These are phyloP conservation scores for Vannuccia rotundouncinata DNA, from an alignment of 2,888 invertebrate genomes.

Conservation along the genomic window DNA sequence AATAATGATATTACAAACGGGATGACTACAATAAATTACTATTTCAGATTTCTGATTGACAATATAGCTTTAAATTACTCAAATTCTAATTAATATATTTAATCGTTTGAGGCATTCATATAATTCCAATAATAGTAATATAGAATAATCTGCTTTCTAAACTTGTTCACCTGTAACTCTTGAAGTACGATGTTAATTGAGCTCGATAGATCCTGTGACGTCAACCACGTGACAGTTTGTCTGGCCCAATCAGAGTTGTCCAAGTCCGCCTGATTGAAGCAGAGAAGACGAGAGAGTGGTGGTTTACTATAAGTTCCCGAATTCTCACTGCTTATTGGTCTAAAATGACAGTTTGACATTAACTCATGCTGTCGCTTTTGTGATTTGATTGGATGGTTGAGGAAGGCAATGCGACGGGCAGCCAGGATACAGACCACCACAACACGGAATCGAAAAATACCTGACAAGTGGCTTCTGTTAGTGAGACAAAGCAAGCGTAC, in stretches of 20 bases:
- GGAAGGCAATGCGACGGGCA: neutral
- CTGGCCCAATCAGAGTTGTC: neutral
- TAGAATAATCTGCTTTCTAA: too few relatives aligned
- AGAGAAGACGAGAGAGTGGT: neutral
- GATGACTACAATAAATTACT: too few relatives aligned
- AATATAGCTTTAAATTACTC: too few relatives aligned
- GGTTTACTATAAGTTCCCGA: neutral
- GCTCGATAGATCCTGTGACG: neutral
- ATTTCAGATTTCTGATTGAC: too few relatives aligned
- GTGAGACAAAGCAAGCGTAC: neutral
- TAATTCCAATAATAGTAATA: too few relatives aligned
- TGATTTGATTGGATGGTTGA: neutral
- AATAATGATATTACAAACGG: too few relatives aligned
- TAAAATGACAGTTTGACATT: neutral
- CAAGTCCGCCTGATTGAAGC: neutral
- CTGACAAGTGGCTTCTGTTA: neutral
- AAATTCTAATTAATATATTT: too few relatives aligned
- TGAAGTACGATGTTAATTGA: neutral
- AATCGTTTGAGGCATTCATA: too few relatives aligned
- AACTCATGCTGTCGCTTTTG: neutral
- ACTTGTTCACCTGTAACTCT: neutral
- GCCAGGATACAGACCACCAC: neutral
- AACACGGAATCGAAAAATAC: slow-evolving; percentile 1
- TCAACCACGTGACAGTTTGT: neutral
- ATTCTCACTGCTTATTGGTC: neutral